Evolutionary conservation across 2,797 vertebrate genomes (phyloP).

Genomic region (Tachyglossus aculeatus): DNA sequence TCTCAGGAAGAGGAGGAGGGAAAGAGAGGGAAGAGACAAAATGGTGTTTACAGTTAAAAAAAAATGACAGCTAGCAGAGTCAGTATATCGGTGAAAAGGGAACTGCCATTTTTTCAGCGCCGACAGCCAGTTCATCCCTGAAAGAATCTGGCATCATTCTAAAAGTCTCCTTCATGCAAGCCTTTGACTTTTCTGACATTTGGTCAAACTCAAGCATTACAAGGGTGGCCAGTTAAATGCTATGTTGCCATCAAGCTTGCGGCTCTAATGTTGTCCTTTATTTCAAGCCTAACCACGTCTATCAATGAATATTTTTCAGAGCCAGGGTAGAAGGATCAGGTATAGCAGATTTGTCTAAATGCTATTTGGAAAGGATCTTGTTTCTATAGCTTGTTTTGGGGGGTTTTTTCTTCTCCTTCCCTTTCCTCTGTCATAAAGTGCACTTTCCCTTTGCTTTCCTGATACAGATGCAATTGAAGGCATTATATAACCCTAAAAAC

Average conservation of each 20-base stretch:
- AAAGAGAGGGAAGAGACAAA: not conserved
- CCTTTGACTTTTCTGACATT: not conserved
- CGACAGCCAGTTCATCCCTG: not conserved
- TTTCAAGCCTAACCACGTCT: not conserved
- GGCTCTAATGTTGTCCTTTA: not conserved
- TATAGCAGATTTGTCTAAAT: constrained; percentile 80
- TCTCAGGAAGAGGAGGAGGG: not conserved
- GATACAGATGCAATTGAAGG: constrained; percentile 35
- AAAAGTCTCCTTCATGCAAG: not conserved
- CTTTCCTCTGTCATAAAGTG: constrained; percentile 39
- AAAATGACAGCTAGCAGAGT: too few species aligned
- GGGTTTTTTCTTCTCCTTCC: constrained; percentile 1
- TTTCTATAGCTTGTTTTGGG: constrained; percentile 74
- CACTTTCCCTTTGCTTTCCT: constrained; percentile 50
- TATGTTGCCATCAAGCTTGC: not conserved
- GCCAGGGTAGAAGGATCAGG: not conserved
- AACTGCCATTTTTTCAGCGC: constrained; percentile 5
- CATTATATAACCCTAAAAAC: constrained; percentile 38
- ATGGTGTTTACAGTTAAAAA: constrained; percentile 25
- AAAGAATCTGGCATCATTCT: not conserved
- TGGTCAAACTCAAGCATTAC: not conserved
- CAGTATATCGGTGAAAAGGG: too few species aligned
- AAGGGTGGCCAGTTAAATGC: not conserved
- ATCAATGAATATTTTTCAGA: not conserved
- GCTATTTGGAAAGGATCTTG: constrained; percentile 73